A percentile compares a stretch with the other conserved stretches of the same genome.
Evolutionary conservation across 2,113 vertebrate genomes (phyloP).

Genomic region (Callionymus lyra): DNA sequence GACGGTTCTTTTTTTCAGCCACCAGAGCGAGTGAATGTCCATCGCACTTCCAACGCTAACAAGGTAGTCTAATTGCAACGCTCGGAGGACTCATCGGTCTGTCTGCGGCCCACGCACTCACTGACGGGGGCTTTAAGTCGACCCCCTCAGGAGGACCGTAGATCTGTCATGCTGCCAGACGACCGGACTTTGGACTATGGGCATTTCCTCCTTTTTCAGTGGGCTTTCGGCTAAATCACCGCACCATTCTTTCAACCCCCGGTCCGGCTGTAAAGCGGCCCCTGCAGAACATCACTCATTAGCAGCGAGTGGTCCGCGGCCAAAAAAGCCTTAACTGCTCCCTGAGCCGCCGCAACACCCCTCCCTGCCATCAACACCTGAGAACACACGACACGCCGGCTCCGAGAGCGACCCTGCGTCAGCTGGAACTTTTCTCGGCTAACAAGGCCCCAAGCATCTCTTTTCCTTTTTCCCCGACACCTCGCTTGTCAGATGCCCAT

Average conservation of each 20-base stretch:
- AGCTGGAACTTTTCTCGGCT: conserved; percentile 8
- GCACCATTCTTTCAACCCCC: conserved; percentile 20
- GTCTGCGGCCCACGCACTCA: conserved; percentile 32
- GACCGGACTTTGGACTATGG: conserved; percentile 25
- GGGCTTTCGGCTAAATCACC: conserved; percentile 24
- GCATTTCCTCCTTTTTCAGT: conserved; percentile 32
- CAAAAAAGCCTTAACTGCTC: conserved; percentile 27
- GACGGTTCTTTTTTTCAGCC: conserved; percentile 20
- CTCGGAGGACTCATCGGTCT: conserved; percentile 51
- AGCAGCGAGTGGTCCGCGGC: conserved; percentile 17
- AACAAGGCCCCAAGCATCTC: conserved; percentile 33
- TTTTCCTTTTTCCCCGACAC: conserved; percentile 14
- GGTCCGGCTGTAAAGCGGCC: conserved; percentile 17
- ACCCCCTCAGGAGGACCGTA: conserved; percentile 9
- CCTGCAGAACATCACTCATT: conserved; percentile 44
- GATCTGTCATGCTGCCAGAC: conserved; percentile 15
- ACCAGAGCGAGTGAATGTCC: conserved; percentile 11
- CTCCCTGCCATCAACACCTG: conserved; percentile 53
- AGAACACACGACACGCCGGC: conserved; percentile 35
- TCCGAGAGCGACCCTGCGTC: conserved; percentile 18
- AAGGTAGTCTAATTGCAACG: conserved; percentile 39
- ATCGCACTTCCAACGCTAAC: conserved; percentile 39
- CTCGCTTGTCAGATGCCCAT: conserved; percentile 7
- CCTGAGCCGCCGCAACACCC: conserved; percentile 15
- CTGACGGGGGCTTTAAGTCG: neutral